Base-by-base conservation (phyloP, 2,113 vertebrate species). In the Cryptotis parvus region DNA sequence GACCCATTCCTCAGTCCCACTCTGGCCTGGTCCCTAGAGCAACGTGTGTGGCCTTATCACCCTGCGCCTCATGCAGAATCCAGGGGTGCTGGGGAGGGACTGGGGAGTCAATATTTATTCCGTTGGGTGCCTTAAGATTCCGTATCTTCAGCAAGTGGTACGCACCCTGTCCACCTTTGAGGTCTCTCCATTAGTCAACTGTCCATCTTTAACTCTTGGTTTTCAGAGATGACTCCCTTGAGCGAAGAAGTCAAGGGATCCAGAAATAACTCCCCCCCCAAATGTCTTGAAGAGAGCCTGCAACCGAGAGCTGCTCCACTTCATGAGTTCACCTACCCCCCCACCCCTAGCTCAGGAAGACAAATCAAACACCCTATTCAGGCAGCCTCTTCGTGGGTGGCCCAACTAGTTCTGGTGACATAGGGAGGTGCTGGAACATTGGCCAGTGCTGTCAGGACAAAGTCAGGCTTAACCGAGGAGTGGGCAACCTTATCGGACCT, bases 371-470 rank as follows among this genome's bases (percentile, higher is more conserved):
- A 69, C 52, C 33, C 33, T 80, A 49, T 61, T 92, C 93, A 94
- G 76, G 55, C 41, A 94, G 18, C 80, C 70, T 70, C 72, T 87
- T 55, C 76, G 58, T 78, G 76, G 35, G 90, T 85, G 68, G 90
- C 72, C 83, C 69, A 74, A 58, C 94, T 5, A 6, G 94, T 88
- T 95, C 70, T 79, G 83, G 72, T 39, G 73, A 86, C 72, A 77
- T 1, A 77, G 80, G 93, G 90, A 89, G 88, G 83, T 72, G n/a
- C 79, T n/a, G 41, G 90, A 9, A 77, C 79, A n/a, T 1, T 18
- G 49, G 69, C 10, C 0, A 1, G 49, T 0, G 0, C 84, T 27
- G 45, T 27, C 55, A 41, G 45, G 58, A 75, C 65, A 66, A 69
- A 85, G 31, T 35, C 49, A 74, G 35, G 33, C 33, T 91, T 94